Evolutionary conservation across 2,888 invertebrate genomes (phyloP), one percentile per base, ranked within the genome.

Genomic region (Drosophila siamana): DNA sequence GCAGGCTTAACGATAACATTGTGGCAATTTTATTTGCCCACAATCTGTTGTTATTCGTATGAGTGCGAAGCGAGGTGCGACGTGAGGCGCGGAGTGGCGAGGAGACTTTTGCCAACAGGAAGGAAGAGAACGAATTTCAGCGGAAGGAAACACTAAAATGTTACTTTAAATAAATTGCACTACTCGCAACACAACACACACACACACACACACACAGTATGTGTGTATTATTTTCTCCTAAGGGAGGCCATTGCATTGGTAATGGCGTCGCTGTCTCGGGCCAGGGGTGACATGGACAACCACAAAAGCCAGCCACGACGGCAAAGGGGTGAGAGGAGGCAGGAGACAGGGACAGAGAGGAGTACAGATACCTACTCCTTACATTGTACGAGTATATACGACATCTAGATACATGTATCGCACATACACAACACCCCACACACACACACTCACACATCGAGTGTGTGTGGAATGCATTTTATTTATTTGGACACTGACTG

Each of bases 141-240:
- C 89, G 90, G 90, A 90, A 90, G 90, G 91, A 90, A 90, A 86
- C 88, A 90, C 90, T 90, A 90, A 90, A 90, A 88, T 90, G 86
- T 86, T 89, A 81, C 85, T 86, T 86, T 85, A 81, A 80, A 89
- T 84, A 86, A 88, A 90, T 85, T 88, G 78, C 89, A 80, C 80
- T 82, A 78, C 73, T 74, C 61, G 69, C 50, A 61, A 47, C 57
- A 56, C 55, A 44, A 36, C 36, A 52, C 43, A 51, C 44, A 24
- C 33, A 30, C 26, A 19, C 16, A 19, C 16, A 9, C 36, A 36
- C 30, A 30, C 28, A 1, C 30, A 24, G 1, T 41, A 19, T 55
- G 9, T 24, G 13, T 75, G 74, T 84, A 66, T 80, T 83, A 83
- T 80, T 80, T 70, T 67, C 74, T 76, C 61, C 50, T 63, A 66